These are phyloP conservation scores for Oncopodura yosiiana DNA, from an alignment of 1,140 invertebrate species.

Conservation along the genomic window DNA sequence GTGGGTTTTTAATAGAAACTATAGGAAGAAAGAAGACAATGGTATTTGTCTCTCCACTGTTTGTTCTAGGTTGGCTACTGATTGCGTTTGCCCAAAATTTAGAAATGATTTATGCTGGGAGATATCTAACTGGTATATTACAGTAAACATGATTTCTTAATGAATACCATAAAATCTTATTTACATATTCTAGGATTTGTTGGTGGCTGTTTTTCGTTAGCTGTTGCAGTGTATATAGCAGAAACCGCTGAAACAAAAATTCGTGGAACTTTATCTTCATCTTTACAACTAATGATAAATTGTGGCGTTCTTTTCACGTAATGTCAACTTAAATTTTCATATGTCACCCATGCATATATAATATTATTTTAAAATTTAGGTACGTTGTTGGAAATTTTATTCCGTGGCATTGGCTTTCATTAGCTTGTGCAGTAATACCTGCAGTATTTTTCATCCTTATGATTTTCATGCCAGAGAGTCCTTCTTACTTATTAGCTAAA, in stretches of 20 bases:
- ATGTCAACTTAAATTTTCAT: not conserved
- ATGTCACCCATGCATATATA: not conserved
- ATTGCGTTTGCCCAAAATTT: conserved; percentile 28
- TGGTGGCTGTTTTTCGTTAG: conserved; percentile 14
- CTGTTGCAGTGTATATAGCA: conserved; percentile 8
- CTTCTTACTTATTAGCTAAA: not conserved
- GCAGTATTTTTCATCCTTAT: not conserved
- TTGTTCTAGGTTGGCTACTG: conserved; percentile 26
- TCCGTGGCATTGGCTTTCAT: not conserved
- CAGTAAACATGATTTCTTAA: no score
- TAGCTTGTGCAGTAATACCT: conserved; percentile 1
- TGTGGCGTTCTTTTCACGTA: conserved; percentile 2
- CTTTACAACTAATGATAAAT: conserved; percentile 3
- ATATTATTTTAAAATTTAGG: not conserved
- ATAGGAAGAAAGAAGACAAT: conserved; percentile 23
- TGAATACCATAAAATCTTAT: no score
- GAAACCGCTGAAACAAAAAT: conserved; percentile 2
- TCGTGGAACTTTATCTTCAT: not conserved
- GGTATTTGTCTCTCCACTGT: conserved; percentile 24
- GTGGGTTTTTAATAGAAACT: conserved; percentile 1
- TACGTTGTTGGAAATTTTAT: conserved; percentile 4
- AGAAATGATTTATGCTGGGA: conserved; percentile 22
- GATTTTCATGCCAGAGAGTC: not conserved
- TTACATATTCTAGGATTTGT: no score
- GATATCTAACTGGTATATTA: conserved; percentile 29